phyloP scores from a whole-genome alignment of 1,140 invertebrate species.

The Drosophila punjabiensis region DNA sequence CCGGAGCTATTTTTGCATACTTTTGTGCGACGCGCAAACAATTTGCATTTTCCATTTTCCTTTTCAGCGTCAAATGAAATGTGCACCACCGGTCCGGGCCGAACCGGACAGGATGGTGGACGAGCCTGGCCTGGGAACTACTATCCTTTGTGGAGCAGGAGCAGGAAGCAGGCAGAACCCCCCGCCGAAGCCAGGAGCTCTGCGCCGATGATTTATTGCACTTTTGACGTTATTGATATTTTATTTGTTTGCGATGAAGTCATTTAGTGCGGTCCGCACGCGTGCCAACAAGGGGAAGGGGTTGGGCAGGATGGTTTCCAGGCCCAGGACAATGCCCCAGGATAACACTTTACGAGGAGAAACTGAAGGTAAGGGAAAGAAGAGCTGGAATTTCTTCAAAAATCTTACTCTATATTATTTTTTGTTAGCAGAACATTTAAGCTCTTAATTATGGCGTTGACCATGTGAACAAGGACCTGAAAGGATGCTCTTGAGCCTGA shows the following conservation, averaged over 20 bases:
- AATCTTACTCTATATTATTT: background rate
- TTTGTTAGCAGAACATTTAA: background rate
- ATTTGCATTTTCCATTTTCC: constrained; percentile 80
- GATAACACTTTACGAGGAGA: background rate
- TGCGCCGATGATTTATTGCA: constrained; percentile 68
- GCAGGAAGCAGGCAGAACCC: background rate
- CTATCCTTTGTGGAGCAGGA: background rate
- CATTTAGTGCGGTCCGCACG: constrained; percentile 52
- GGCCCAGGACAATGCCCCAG: background rate
- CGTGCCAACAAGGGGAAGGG: background rate
- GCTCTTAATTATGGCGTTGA: constrained; percentile 16
- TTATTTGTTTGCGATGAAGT: constrained; percentile 76
- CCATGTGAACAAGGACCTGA: constrained; percentile 33
- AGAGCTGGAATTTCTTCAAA: background rate
- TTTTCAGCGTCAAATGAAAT: constrained; percentile 71
- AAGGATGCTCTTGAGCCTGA: constrained; percentile 33
- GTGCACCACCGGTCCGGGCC: constrained; percentile 4
- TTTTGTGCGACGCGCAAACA: constrained; percentile 67
- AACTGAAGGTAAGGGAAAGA: background rate
- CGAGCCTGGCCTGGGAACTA: background rate
- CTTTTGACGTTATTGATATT: constrained; percentile 77
- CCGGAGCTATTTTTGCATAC: constrained; percentile 67
- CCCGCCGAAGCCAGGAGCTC: constrained; percentile 6
- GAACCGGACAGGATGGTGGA: background rate
- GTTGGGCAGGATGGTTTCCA: background rate